A percentile compares a stretch with the other conserved stretches of the same genome.
phyloP scores from a whole-genome alignment of 2,888 invertebrate species.

The Caenorhabditis zanzibari region DNA sequence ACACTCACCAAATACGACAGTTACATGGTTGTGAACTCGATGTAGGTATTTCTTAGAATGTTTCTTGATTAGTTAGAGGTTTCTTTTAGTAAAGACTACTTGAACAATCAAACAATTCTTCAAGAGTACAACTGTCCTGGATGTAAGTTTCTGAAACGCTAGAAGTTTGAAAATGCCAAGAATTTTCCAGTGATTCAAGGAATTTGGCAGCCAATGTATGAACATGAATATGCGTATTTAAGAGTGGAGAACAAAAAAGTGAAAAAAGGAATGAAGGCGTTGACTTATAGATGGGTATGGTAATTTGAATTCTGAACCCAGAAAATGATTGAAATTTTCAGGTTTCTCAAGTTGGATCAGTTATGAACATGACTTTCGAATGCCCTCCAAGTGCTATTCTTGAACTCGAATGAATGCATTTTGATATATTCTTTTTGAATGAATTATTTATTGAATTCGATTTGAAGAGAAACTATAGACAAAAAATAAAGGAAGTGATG shows the following conservation, averaged over 20 bases:
- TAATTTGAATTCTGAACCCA: background rate
- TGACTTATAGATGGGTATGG: conserved; percentile 47
- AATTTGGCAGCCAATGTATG: background rate
- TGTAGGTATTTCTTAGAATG: conserved; percentile 11
- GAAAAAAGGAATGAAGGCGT: conserved; percentile 27
- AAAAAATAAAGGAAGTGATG: too few relatives aligned
- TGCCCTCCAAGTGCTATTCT: conserved; percentile 47
- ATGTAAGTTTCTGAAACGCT: conserved; percentile 3
- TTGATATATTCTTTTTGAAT: too few relatives aligned
- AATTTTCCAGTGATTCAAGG: conserved; percentile 45
- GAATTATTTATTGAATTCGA: too few relatives aligned
- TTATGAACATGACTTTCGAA: conserved; percentile 49
- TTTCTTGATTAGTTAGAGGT: background rate
- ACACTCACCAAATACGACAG: conserved; percentile 43
- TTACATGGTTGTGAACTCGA: conserved; percentile 24
- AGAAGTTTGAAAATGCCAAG: too few relatives aligned
- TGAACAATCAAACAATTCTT: conserved; percentile 14
- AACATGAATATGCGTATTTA: conserved; percentile 25
- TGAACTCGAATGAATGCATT: conserved; percentile 21
- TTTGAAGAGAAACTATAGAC: too few relatives aligned
- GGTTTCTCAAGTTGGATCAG: conserved; percentile 28
- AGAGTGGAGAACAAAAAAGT: background rate
- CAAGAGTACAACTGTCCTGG: conserved; percentile 42
- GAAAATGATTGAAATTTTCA: conserved; percentile 13
- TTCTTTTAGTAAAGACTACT: conserved; percentile 18